Evolutionary conservation across 2,888 invertebrate genomes (phyloP), one percentile per base, ranked within the genome.

Genomic region (Drosophila parthenogenetica): DNA sequence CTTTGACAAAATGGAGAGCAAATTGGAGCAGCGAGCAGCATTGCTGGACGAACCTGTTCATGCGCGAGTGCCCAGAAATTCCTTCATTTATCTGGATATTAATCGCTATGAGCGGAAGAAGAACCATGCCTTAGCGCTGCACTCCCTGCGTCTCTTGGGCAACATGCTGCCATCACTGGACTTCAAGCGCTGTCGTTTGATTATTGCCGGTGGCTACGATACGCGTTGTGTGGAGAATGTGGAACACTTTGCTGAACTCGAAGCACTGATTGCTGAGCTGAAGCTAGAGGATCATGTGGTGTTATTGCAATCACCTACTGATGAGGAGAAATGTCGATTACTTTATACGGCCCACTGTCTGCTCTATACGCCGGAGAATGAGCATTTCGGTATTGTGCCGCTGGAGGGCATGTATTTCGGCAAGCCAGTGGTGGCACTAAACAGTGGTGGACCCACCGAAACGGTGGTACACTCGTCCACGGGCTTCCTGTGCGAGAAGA

Each of bases 331-430:
- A 93, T 94, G 96, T 5, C 94, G 95, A 13, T 93, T 99, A 17
- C 93, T 99, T n/a, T 93, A 94, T 37, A 93, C 95, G 62, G 96
- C 97, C 79, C 94, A 95, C 59, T 96, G 97, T 73, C 93, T 99
- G 17, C 90, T 99, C 19, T 99, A 99, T 90, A 99, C 99, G 7
- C 99, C 99, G 1, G 95, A 96, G 2, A 97, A 97, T 91, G 99
- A 99, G 92, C 99, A 99, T 93, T 99, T 99, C 93, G 99, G 99
- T 5, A 99, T 99, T 86, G 99, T 99, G 8, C 99, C 99, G 0
- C 93, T 99, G 58, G 99, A 99, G 93, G 98, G 99, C 0, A 99
- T 99, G 99, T 97, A 97, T 90, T 95, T 96, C 90, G 94, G 94
- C 3, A 97, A 97, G 89, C 98, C 99, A 4, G 98, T 99, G 0